Base-by-base conservation (phyloP, 2,113 vertebrate genomes). In the Dromaius novaehollandiae region DNA sequence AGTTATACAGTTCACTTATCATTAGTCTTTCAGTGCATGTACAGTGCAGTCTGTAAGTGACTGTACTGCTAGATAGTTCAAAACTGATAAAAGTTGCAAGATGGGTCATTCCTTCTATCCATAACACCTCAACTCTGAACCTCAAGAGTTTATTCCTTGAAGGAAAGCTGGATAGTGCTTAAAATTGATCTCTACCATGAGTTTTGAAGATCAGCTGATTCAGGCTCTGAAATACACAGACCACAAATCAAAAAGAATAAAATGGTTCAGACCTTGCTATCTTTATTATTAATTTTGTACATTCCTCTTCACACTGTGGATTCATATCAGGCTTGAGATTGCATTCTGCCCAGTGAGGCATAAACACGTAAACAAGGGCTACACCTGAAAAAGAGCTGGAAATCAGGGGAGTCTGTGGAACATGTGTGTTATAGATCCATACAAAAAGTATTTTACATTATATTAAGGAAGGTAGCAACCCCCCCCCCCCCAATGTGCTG, bases 321-420 rank as follows among this genome's bases (percentile, higher is more conserved):
- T 42, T 17, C 28, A 61, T 44, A 25, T 26, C 24, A 46, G 20
- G 32, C 3, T 13, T 81, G 30, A 60, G 58, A 64, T 44, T 34
- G 9, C 2, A 1, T 70, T 68, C 38, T 87, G 11, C 32, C 16
- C 20, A 53, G 1, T 19, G 44, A 40, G 93, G n/a, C 15, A 32
- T 17, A 34, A 87, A 36, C 6, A 17, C 0, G 1, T 4, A 4
- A 0, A 1, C 38, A 24, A 26, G 15, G 13, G 38, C 18, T 7
- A n/a, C 53, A 50, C 32, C 40, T 82, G 65, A 25, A 83, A 73
- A 15, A 1, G 14, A 75, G 50, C 9, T 86, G 46, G 26, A 71
- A 78, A 9, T 64, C 40, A 68, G 80, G 56, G 13, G 64, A 21
- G 4, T 2, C 19, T 56, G 40, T 55, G 78, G 25, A 65, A 78